These are phyloP conservation scores for Euphydryas editha DNA, from an alignment of 2,888 invertebrate genomes.

Conservation along the genomic window DNA sequence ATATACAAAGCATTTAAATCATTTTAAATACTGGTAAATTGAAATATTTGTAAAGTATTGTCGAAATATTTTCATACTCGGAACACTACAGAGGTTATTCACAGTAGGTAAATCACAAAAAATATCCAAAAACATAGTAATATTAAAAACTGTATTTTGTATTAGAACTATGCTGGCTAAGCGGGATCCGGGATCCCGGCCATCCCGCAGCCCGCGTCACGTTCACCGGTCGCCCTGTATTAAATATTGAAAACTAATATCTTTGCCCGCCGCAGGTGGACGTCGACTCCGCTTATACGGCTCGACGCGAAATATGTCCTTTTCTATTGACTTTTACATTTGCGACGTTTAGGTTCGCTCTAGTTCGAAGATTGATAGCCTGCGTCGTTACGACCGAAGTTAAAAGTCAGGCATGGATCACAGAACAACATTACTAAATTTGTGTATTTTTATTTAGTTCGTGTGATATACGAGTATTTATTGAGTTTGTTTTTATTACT, in stretches of 20 bases:
- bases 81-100: not conserved
- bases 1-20: no score
- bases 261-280: constrained; percentile 43
- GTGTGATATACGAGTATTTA: not conserved
- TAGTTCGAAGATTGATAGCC: constrained; percentile 40
- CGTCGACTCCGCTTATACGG: constrained; percentile 20
- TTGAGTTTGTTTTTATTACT: not conserved
- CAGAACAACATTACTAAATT: not conserved
- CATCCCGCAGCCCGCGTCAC: constrained; percentile 26
- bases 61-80: not conserved
- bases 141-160: constrained; percentile 6
- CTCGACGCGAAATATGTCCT: constrained; percentile 46
- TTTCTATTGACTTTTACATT: constrained; percentile 49
- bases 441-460: not conserved
- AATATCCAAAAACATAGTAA: not conserved
- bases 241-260: constrained; percentile 55
- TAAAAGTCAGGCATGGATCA: not conserved
- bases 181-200: constrained; percentile 4
- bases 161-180: constrained; percentile 10
- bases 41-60: no score
- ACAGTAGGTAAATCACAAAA: not conserved
- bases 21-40: no score
- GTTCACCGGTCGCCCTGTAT: constrained; percentile 40
- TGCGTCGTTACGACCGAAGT: constrained; percentile 28
- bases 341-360: constrained; percentile 45